Base-by-base conservation (phyloP, 2,888 invertebrate species). In the Drosophila yooni region DNA sequence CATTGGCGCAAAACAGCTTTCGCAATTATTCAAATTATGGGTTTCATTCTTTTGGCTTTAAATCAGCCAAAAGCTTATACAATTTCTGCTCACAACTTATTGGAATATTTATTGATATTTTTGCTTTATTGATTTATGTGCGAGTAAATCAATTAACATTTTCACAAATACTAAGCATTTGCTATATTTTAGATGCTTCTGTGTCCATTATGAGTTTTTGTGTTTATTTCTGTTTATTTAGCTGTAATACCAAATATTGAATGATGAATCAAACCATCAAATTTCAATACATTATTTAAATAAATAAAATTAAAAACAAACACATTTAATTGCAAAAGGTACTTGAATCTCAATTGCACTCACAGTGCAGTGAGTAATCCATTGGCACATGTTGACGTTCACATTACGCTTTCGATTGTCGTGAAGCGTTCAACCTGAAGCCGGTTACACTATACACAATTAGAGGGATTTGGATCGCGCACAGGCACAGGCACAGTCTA, bases 1-100 rank as follows among this genome's bases (percentile, higher is more conserved):
- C 67, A 64, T 79, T 78, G 82, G 46, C 2, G n/a, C 59, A 62
- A 52, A 43, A 10, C 2, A 5, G 11, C 15, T 13, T 33, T n/a
- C 33, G 18, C 8, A 38, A 18, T 18, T 33, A 10, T n/a, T 33
- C 13, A 29, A 81, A 46, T 46, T 40, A 3, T 43, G 46, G 18
- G 13, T 29, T 18, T 52, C 21, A 63, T 79, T 63, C 57, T 61
- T 61, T 58, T 11, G 13, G 25, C 38, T n/a, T 74, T 33, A 61
- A 68, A 38, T 62, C n/a, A 54, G 57, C 34, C 48, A 62, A 33
- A 43, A 48, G 33, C 25, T 27, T 66, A 63, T 31, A 66, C 11
- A 38, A 57, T 25, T 5, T 70, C 52, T 56, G 25, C 52, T 64
- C 11, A 53, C 31, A 46, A 25, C 40, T 31, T 58, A 51, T 59